phyloP scores from a whole-genome alignment of 2,888 invertebrate species.

The Xiphydria camelus region DNA sequence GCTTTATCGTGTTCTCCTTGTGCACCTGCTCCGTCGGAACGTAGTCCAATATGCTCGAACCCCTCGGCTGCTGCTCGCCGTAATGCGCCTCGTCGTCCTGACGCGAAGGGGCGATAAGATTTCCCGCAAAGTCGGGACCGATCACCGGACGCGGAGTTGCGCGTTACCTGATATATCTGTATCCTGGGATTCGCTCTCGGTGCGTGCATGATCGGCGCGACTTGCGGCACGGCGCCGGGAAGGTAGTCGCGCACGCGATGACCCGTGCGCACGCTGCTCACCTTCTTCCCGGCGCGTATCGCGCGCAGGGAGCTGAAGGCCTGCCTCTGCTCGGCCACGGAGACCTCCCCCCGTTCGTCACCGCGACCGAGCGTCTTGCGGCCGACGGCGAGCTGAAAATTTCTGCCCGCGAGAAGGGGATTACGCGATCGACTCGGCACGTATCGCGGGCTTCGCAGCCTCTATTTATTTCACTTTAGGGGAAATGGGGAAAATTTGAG shows the following conservation, averaged over 20 bases:
- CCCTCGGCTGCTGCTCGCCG: too few relatives aligned
- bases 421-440: too few relatives aligned
- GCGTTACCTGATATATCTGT: conserved; percentile 63
- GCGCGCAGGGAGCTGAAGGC: conserved; percentile 77
- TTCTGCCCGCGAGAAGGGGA: too few relatives aligned
- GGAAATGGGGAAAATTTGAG: too few relatives aligned
- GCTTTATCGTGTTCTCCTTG: conserved; percentile 73
- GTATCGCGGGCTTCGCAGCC: too few relatives aligned
- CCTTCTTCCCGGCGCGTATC: conserved; percentile 64
- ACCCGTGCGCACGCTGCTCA: conserved; percentile 63
- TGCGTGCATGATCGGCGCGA: conserved; percentile 41
- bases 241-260: conserved; percentile 61
- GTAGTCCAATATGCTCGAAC: conserved; percentile 63
- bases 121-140: neutral
- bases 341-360: conserved; percentile 60
- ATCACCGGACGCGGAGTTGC: too few relatives aligned
- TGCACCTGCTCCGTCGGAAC: conserved; percentile 62
- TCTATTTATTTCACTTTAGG: too few relatives aligned
- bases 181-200: conserved; percentile 62
- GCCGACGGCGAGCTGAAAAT: conserved; percentile 74
- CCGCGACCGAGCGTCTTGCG: conserved; percentile 69
- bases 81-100: conserved; percentile 40
- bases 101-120: too few relatives aligned
- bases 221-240: conserved; percentile 63
- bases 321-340: conserved; percentile 72